A percentile compares a stretch with the other conserved stretches of the same genome.
Evolutionary conservation across 2,113 vertebrate genomes (phyloP).

Genomic region (Cettia cetti): DNA sequence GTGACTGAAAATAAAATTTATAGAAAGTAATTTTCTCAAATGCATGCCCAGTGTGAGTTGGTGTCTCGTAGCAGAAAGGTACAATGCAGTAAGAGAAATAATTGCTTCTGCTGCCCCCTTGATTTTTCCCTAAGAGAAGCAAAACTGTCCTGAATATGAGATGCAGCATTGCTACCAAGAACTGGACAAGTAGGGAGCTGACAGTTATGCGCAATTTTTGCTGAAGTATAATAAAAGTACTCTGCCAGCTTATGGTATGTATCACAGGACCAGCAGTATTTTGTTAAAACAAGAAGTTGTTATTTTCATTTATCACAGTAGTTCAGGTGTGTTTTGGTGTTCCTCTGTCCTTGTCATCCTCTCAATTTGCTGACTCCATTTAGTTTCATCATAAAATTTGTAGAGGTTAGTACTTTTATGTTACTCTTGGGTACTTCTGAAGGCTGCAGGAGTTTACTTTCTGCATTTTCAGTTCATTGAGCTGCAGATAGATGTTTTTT

Average conservation of each 20-base stretch:
- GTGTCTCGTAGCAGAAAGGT: neutral
- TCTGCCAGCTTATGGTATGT: neutral
- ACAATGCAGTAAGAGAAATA: neutral
- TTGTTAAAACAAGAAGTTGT: neutral
- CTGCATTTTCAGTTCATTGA: constrained; percentile 47
- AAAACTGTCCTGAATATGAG: neutral
- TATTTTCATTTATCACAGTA: constrained; percentile 17
- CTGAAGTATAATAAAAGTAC: neutral
- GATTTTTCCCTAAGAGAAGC: neutral
- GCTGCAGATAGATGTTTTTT: constrained; percentile 33
- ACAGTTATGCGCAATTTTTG: constrained; percentile 16
- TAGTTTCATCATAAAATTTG: constrained; percentile 39
- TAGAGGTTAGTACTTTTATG: constrained; percentile 17
- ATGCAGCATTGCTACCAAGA: neutral
- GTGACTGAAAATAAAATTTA: neutral
- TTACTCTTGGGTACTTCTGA: neutral
- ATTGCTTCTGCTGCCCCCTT: neutral
- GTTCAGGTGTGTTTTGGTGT: neutral
- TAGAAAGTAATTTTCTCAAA: neutral
- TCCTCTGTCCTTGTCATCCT: neutral
- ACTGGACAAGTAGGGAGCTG: neutral
- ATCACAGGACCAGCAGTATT: neutral
- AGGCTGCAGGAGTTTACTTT: constrained; percentile 31
- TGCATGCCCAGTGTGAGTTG: neutral
- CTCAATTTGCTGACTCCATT: constrained; percentile 6